Base-by-base conservation (phyloP, 2,888 invertebrate genomes). In the Sussaba pulchella region DNA sequence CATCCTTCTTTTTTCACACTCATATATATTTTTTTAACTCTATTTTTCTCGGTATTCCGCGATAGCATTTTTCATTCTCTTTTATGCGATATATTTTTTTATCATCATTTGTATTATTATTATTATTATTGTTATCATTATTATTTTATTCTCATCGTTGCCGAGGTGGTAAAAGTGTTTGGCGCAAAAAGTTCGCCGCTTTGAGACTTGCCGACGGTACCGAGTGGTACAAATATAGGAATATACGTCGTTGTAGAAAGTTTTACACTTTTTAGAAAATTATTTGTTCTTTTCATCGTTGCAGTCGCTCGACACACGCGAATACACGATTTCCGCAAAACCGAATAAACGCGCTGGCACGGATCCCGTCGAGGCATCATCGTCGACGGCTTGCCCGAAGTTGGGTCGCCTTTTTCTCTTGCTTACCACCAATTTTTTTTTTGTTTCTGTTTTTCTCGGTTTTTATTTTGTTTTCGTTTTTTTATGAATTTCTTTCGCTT, bases 301-400 rank as follows among this genome's bases (percentile, higher is more conserved):
- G 52, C 52, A 10, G 26, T 52, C 26, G 9, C 52, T 47, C 8
- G 6, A 47, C 17, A 9, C 45, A 19, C 26, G 5, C 64, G 50
- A 36, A 9, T 14, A 8, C 9, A 57, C 59, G 10, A n/a, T 21
- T 52, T 24, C 39, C 39, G n/a, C 39, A 39, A 52, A 39, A 1
- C 36, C 39, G 39, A 21, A 47, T 36, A 4, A 43, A n/a, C 64
- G 45, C 52, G 31, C 50, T 41, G 52, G 66, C 50, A 36, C 39
- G 67, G n/a, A 67, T 21, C 39, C 67, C 52, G 39, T 14, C 50
- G 39, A 67, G 67, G 31, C 50, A 52, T 67, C 67, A 52, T n/a
- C n/a, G n/a, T 52, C 67, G 67, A 67, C 52, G n/a, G 52, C 14
- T 45, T 17, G 26, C 12, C 1, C 36, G 21, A 66, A 52, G 26